A percentile compares a stretch with the other conserved stretches of the same genome.
These are phyloP conservation scores for Petrophora chlorosata DNA, from an alignment of 2,888 invertebrate species.

Conservation along the genomic window DNA sequence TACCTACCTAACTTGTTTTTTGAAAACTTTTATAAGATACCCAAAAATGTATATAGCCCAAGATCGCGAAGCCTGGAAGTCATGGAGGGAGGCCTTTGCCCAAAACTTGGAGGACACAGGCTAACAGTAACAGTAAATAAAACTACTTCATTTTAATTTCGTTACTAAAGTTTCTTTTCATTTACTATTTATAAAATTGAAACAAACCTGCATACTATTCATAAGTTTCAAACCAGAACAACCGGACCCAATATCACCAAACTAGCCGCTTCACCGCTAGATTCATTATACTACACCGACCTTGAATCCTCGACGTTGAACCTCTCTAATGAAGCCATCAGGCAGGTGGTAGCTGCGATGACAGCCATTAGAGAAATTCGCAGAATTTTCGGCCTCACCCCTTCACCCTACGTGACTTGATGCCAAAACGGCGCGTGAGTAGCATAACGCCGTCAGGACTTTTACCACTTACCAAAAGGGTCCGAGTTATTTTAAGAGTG, in stretches of 20 bases:
- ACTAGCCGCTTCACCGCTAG: background rate
- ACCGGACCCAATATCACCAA: background rate
- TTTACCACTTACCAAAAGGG: slow-evolving; percentile 41
- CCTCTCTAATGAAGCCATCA: slow-evolving; percentile 57
- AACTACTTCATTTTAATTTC: too few species aligned
- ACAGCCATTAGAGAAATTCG: slow-evolving; percentile 68
- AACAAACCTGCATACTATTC: too few species aligned
- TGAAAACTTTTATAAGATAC: too few species aligned
- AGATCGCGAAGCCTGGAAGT: too few species aligned
- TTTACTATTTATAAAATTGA: too few species aligned
- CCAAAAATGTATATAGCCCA: too few species aligned
- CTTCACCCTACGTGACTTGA: slow-evolving; percentile 69
- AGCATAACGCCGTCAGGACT: slow-evolving; percentile 46
- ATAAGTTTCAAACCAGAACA: too few species aligned
- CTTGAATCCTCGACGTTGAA: slow-evolving; percentile 4
- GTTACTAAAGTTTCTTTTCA: too few species aligned
- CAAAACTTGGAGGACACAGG: too few species aligned
- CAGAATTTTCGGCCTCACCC: slow-evolving; percentile 69
- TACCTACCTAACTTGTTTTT: too few species aligned
- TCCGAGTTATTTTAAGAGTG: slow-evolving; percentile 24
- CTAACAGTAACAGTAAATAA: too few species aligned
- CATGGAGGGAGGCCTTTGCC: too few species aligned
- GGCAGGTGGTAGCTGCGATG: slow-evolving; percentile 46
- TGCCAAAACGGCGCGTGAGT: slow-evolving; percentile 52
- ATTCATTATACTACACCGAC: background rate